Evolutionary conservation across 2,797 vertebrate species (phyloP), one percentile per base, ranked within the genome.

Genomic region (Pogoniulus pusillus): DNA sequence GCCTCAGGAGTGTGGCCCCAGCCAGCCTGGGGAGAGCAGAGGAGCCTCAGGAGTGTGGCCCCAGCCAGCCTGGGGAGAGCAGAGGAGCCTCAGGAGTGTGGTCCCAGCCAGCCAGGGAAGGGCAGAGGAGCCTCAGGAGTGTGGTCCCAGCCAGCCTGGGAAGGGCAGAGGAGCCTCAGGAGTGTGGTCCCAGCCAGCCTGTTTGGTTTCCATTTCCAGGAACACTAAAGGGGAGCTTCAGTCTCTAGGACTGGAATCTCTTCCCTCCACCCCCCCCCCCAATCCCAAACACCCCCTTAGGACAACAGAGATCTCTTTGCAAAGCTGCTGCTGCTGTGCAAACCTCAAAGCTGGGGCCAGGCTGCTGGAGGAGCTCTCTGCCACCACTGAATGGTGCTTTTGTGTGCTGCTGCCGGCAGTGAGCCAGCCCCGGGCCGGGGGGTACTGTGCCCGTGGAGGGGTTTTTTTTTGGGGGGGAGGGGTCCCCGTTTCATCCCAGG

Each of bases 231-330:
- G 27, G 51, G 51, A 26, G 51, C 20, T 37, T 51, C 11, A 2
- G 41, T 30, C 54, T 57, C 7, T 2, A 4, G 45, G 30, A 8
- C 29, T 4, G 26, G 66, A 70, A 39, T 6, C 45, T 63, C 35
- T 60, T 14, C 26, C 43, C 71, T 19, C n/a, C n/a, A n/a, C n/a
- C n/a, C 27, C 35, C 17, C 24, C 34, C 22, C 23, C 23, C 17
- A 47, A 39, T 9, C 19, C 8, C 6, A 5, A 17, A 4, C 6
- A 1, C 39, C 27, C 66, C 2, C 1, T 30, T 6, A 24, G 76
- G 72, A 69, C 51, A 94, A 82, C 91, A 90, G 94, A 78, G 85
- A 18, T 72, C 35, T 73, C 87, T 91, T 90, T 90, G 53, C 80
- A 2, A 37, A 62, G n/a, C n/a, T n/a, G 45, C 6, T 5, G 24